Conservation (phyloP, 2,797 vertebrate species). For the Crocidura indochinensis region DNA sequence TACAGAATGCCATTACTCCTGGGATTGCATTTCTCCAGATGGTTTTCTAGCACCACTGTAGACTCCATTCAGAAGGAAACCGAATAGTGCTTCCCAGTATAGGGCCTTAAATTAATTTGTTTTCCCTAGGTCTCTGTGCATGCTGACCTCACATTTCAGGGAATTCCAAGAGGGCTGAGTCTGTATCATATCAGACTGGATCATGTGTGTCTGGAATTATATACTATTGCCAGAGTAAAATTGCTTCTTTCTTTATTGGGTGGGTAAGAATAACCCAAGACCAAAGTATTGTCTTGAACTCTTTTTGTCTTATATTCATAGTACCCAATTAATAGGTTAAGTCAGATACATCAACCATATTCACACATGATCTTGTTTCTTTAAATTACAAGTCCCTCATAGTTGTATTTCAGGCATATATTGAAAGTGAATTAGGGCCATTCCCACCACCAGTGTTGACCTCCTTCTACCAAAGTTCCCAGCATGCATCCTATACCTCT, state of each 20-base stretch:
- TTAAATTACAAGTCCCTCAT: too few species aligned
- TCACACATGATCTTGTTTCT: neutral
- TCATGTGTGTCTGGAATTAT: neutral
- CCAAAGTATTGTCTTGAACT: conserved; percentile 25
- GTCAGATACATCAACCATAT: neutral
- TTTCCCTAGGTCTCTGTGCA: conserved; percentile 66
- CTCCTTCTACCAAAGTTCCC: too few species aligned
- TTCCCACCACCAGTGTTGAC: too few species aligned
- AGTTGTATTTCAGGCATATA: too few species aligned
- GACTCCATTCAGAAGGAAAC: conserved; percentile 72
- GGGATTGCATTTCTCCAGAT: conserved; percentile 77
- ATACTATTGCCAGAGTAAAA: conserved; percentile 45
- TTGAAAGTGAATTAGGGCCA: too few species aligned
- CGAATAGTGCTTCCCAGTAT: conserved; percentile 60
- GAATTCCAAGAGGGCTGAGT: neutral
- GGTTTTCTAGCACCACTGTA: conserved; percentile 61
- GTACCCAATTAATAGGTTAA: neutral
- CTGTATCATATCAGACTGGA: neutral
- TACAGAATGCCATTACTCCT: conserved; percentile 56
- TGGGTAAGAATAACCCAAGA: neutral
- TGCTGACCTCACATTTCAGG: conserved; percentile 71
- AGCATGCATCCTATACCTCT: too few species aligned
- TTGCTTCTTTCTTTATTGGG: neutral
- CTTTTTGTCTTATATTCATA: neutral
- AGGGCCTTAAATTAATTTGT: conserved; percentile 54